phyloP scores from a whole-genome alignment of 2,113 vertebrate genomes.

The Archilochus colubris region DNA sequence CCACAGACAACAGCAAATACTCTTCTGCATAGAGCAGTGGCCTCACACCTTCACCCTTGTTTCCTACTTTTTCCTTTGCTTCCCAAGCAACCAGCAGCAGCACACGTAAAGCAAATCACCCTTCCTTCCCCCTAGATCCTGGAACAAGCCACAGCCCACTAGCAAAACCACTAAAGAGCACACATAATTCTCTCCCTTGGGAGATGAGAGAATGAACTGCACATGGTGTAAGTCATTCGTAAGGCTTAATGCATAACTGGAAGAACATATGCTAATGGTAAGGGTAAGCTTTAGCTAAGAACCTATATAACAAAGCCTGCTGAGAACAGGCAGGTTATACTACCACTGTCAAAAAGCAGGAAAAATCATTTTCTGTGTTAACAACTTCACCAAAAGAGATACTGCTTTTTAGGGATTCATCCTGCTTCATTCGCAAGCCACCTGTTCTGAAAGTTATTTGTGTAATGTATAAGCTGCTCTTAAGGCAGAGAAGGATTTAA shows the following conservation, averaged over 20 bases:
- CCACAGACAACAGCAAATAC: background rate
- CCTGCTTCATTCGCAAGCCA: background rate
- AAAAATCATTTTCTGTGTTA: background rate
- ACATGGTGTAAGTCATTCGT: background rate
- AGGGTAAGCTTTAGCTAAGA: background rate
- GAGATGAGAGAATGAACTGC: slow-evolving; percentile 37
- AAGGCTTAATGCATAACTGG: background rate
- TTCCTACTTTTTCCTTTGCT: background rate
- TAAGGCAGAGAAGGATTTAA: background rate
- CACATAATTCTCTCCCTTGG: slow-evolving; percentile 25
- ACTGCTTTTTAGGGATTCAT: background rate
- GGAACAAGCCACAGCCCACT: slow-evolving; percentile 41
- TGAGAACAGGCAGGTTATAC: background rate
- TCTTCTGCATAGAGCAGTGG: background rate
- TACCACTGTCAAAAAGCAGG: background rate
- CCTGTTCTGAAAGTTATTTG: background rate
- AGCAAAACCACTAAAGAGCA: slow-evolving; percentile 57
- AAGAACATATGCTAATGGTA: background rate
- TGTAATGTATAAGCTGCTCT: background rate
- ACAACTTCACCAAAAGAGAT: background rate
- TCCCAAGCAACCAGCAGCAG: background rate
- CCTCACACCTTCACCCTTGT: background rate
- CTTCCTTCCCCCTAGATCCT: slow-evolving; percentile 28
- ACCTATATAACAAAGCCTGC: background rate
- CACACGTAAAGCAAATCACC: background rate